These are phyloP conservation scores for Rutpela maculata DNA, from an alignment of 2,888 invertebrate species.

Conservation along the genomic window DNA sequence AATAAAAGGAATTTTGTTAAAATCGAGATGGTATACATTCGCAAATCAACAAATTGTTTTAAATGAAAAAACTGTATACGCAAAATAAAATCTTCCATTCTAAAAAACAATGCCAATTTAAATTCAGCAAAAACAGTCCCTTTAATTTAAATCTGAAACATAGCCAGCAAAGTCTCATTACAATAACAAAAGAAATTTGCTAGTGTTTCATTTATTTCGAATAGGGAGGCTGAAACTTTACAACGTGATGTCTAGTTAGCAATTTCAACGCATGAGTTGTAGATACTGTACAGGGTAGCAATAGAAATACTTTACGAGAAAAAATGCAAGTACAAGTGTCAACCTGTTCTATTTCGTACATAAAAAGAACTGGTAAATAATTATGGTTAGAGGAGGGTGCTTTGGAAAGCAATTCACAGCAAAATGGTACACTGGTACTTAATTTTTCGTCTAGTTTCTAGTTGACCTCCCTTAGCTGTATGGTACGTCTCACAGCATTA, in stretches of 20 bases:
- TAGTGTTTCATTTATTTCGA: conserved; percentile 19
- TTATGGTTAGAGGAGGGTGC: no score
- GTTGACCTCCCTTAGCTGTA: no score
- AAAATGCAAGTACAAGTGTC: no score
- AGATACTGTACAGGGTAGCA: background rate
- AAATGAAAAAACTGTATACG: background rate
- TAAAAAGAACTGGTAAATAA: no score
- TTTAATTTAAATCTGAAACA: conserved; percentile 18
- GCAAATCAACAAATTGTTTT: no score
- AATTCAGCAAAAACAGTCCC: conserved; percentile 7
- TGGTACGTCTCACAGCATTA: no score
- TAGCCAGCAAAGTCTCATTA: conserved; percentile 17
- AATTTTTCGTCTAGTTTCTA: no score
- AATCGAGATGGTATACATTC: no score
- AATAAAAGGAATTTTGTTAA: no score
- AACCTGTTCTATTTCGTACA: no score
- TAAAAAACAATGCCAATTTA: background rate
- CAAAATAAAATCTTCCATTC: background rate
- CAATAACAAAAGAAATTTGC: conserved; percentile 21
- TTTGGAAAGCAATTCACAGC: no score
- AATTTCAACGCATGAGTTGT: background rate
- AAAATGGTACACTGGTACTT: no score
- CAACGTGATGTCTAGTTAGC: conserved; percentile 2
- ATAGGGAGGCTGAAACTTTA: background rate
- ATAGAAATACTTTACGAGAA: background rate